Percentiles rank a stretch among this genome's conserved stretches.
Conservation (phyloP, 2,113 vertebrate genomes). For the Phyllostomus discolor region DNA sequence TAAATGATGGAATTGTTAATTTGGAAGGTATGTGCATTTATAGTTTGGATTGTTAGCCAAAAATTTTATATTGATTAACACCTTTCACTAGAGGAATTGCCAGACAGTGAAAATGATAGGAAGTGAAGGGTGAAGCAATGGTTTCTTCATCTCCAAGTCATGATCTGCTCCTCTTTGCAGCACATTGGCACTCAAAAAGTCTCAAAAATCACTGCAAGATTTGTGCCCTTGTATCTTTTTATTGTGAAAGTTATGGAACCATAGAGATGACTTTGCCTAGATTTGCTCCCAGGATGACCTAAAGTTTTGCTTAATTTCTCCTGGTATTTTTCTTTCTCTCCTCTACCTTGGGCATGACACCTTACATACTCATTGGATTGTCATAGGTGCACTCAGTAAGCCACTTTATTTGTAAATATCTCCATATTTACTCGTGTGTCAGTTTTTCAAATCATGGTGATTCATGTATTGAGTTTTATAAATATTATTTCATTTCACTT, state of each 20-base stretch:
- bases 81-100: background rate
- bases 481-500: background rate
- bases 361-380: background rate
- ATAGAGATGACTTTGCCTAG: background rate
- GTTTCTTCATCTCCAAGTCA: no score
- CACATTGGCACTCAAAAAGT: no score
- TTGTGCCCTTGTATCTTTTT: background rate
- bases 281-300: background rate
- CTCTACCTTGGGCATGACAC: background rate
- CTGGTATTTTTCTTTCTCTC: background rate
- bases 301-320: background rate
- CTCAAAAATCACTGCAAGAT: no score
- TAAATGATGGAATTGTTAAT: background rate
- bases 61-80: background rate
- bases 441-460: background rate
- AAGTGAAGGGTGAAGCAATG: no score
- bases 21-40: background rate
- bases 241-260: background rate
- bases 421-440: background rate
- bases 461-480: background rate
- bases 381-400: background rate
- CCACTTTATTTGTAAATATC: background rate
- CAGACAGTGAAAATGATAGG: no score
- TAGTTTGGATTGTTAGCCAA: background rate
- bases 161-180: no score